Base-by-base conservation (phyloP, 2,888 invertebrate genomes). In the Coleophora deauratella region DNA sequence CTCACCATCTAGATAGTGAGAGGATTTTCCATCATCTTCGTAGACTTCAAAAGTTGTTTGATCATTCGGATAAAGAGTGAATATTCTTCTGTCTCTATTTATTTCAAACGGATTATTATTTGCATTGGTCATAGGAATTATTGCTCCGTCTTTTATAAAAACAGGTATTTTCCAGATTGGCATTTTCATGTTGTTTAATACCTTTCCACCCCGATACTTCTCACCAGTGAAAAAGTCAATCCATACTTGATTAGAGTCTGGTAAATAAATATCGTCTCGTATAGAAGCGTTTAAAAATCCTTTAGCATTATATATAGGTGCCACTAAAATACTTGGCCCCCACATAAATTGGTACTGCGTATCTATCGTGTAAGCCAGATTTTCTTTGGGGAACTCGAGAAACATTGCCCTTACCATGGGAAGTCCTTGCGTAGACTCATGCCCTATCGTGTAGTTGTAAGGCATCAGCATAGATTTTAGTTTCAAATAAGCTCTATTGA, bases 371-470 rank as follows among this genome's bases (percentile, higher is more conserved):
- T 69, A 70, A 2, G 70, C 72, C 27, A 59, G 41, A 6, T 27
- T 50, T 50, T 75, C 75, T 15, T 66, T 47, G 1, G 80, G 74
- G 43, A 73, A 84, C 55, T 82, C 81, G 12, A 85, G 54, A 38
- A 81, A 79, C 78, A 84, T 82, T 2, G 78, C 84, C 51, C 84
- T 67, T 2, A 84, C 46, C 82, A 82, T 80, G 9, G 84, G 84
- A 15, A 79, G 49, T 1, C 75, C 77, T 33, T 64, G 50, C 33
- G 61, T 68, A 0, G 78, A 68, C 52, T 79, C 70, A 41, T 72
- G 57, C 1, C 66, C 71, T 21, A 85, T 63, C 4, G 75, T 73
- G 35, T 84, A 82, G 54, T 81, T 82, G 43, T 85, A 85, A 1
- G 82, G 82, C 61, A 85, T 59, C 33, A 82, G 51, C 66, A 72